Evolutionary conservation across 2,797 vertebrate genomes (phyloP), one percentile per base, ranked within the genome.

Genomic region (Oryzias dopingdopingensis): DNA sequence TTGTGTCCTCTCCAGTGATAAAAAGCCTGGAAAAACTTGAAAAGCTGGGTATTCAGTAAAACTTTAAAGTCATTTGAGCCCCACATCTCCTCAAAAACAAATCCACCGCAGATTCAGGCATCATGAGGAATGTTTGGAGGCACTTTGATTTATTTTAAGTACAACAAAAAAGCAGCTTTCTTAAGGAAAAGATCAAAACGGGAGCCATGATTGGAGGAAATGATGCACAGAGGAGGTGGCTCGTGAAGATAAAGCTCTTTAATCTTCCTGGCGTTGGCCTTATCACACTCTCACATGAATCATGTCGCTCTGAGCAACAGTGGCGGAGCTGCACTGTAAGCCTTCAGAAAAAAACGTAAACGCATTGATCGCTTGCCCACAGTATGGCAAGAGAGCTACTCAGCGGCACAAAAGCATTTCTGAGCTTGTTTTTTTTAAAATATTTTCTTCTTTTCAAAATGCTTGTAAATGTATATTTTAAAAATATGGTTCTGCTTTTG

Each of bases 111-210:
- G 56, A 7, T 18, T 44, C 37, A 60, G 53, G 52, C 26, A 56
- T 48, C 23, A 23, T 1, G 37, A 47, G 23, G 3, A 51, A 24
- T 52, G 37, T 56, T 48, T 44, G n/a, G 23, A 50, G 37, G 42
- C 1, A 16, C 16, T 55, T 20, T 15, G 16, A 37, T 22, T 17
- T 20, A 55, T 14, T 18, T 67, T 59, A 32, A 26, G 22, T 43
- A 14, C 4, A 12, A 47, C 2, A 6, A 51, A 54, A 72, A 62
- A 16, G 22, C 29, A 42, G 7, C 45, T 48, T 47, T 37, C 17
- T 41, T 24, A 44, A 17, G 2, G 56, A 60, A 69, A 65, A 0
- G 2, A 42, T 52, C 14, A 48, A 61, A 67, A 20, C 20, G 16
- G 22, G 49, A 15, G 0, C 8, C 16, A 42, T 43, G 47, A 62